phyloP scores from a whole-genome alignment of 2,797 vertebrate genomes.

The Cossypha niveicapilla region DNA sequence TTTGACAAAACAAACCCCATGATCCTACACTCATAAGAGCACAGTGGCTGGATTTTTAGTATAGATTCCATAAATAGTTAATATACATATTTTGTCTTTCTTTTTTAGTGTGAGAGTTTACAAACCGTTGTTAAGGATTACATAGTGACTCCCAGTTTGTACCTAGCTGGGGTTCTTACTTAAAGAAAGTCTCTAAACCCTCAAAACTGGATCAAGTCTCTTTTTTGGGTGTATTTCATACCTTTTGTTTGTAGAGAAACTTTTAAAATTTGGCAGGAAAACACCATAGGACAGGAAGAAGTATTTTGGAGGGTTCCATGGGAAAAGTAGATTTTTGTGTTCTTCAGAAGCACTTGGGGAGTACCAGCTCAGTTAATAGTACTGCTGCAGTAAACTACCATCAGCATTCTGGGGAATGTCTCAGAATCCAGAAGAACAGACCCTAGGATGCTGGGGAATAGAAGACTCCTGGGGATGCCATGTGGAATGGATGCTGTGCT shows the following conservation, averaged over 20 bases:
- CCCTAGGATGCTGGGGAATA: background rate
- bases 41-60: background rate
- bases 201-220: background rate
- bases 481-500: background rate
- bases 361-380: background rate
- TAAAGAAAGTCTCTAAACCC: background rate
- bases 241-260: background rate
- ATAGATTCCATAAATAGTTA: background rate
- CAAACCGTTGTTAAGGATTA: background rate
- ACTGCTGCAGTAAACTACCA: background rate
- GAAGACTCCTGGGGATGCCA: background rate
- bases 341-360: background rate
- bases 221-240: background rate
- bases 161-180: background rate
- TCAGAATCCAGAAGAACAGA: background rate
- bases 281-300: background rate
- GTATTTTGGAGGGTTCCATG: background rate
- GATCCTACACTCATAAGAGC: background rate
- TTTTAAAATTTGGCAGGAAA: background rate
- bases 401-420: background rate
- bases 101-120: background rate
- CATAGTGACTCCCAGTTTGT: background rate
- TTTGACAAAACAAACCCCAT: background rate
- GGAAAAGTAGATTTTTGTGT: background rate
- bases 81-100: background rate